Percentiles rank a stretch among this genome's conserved stretches.
These are phyloP conservation scores for Aleiodes sp. DNA, from an alignment of 1,140 invertebrate genomes.

Conservation along the genomic window DNA sequence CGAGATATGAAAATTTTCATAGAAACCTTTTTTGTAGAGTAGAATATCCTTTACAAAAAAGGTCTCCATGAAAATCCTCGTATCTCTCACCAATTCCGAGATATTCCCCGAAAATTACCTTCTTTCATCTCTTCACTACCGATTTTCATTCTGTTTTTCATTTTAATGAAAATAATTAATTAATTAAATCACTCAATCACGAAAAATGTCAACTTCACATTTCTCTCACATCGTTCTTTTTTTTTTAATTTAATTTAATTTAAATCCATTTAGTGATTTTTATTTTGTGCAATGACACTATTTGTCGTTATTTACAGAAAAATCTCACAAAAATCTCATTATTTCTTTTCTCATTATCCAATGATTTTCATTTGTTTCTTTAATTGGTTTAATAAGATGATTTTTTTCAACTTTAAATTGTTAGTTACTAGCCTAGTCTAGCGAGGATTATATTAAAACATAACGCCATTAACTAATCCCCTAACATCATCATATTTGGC, in stretches of 20 bases:
- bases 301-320: conserved; percentile 6
- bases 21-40: no score
- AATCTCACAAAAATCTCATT: conserved; percentile 17
- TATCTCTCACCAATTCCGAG: no score
- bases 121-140: no score
- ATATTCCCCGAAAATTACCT: no score
- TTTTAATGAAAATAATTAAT: background rate
- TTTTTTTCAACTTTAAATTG: background rate
- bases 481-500: conserved; percentile 58
- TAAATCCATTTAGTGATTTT: conserved; percentile 1
- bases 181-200: background rate
- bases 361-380: background rate
- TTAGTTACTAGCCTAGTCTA: conserved; percentile 37
- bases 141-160: no score
- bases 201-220: background rate
- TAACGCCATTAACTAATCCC: conserved; percentile 36
- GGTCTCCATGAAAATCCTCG: no score
- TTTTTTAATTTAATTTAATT: conserved; percentile 3
- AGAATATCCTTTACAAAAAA: no score
- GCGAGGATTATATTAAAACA: conserved; percentile 39
- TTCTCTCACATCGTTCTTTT: background rate
- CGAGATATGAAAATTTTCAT: no score
- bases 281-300: conserved; percentile 12
- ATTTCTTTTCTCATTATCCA: background rate
- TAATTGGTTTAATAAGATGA: background rate